Base-by-base conservation (phyloP, 2,888 invertebrate genomes). In the Pilophorus perplexus region DNA sequence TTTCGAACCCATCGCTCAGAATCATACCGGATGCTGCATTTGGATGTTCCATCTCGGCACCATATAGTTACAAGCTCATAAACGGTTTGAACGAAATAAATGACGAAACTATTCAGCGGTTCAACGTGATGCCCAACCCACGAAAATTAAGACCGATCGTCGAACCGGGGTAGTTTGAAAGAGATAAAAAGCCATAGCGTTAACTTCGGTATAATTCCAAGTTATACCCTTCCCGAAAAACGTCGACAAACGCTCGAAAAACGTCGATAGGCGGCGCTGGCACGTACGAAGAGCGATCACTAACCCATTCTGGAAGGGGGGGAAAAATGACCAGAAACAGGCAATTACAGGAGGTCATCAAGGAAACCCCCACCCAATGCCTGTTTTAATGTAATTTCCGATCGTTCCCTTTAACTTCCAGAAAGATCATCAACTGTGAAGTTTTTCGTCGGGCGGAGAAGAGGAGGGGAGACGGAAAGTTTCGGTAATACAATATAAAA, bases 321-420 rank as follows among this genome's bases (percentile, higher is more conserved):
- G 20, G 27, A 20, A 22, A 22, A 52, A 14, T 4, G 28, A 52
- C 38, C 5, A 59, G 59, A 59, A 59, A 59, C 40, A 59, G 59
- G 59, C 59, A 59, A 59, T 59, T 59, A 59, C 27, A 40, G 42
- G 42, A 59, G 42, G 40, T 59, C 59, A 59, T 59, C 59, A 59
- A 42, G 27, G 20, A 62, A 62, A 46, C 28, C 62, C 46, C 46
- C 46, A 48, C 62, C 27, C 46, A 46, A 48, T 46, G 33, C 48
- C 62, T 33, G 62, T 62, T 62, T 62, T 62, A 62, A 62, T 62
- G 62, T 62, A 62, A 62, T 62, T 62, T 64, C 64, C 25, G 52
- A 64, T 64, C 52, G 52, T 64, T 64, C 23, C 52, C 40, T 27
- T 40, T 50, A 50, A 52, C 52, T 52, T 40, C 42, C 40, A 25